Conservation (phyloP, 2,888 invertebrate genomes). For the Papilio demoleus region DNA sequence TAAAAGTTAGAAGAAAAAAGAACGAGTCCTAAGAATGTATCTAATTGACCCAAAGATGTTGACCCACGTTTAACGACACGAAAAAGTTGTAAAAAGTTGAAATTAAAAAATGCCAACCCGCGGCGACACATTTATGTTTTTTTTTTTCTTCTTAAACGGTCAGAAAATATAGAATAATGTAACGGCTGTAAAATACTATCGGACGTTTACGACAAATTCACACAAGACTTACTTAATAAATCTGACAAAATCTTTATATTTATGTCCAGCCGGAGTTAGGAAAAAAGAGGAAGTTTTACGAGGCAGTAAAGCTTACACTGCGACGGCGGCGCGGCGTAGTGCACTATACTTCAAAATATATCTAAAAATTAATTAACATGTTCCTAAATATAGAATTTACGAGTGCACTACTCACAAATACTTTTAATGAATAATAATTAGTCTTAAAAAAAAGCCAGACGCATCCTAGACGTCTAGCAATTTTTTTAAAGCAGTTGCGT, state of each 20-base stretch:
- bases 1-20: slow-evolving; percentile 65
- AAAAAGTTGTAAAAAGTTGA: slow-evolving; percentile 56
- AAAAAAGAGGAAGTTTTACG: slow-evolving; percentile 56
- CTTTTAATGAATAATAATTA: too few relatives aligned
- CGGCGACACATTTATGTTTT: slow-evolving; percentile 60
- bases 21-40: slow-evolving; percentile 61
- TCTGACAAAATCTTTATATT: slow-evolving; percentile 77
- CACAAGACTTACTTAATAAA: slow-evolving; percentile 79
- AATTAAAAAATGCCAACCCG: slow-evolving; percentile 58
- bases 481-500: too few relatives aligned
- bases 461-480: not conserved
- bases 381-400: not conserved
- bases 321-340: slow-evolving; percentile 57
- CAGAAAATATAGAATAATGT: slow-evolving; percentile 66
- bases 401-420: not conserved
- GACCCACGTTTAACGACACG: slow-evolving; percentile 66
- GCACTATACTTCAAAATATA: slow-evolving; percentile 62
- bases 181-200: slow-evolving; percentile 73
- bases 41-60: slow-evolving; percentile 67
- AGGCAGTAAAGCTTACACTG: slow-evolving; percentile 68
- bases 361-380: slow-evolving; percentile 67
- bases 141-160: slow-evolving; percentile 56
- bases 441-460: too few relatives aligned
- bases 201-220: slow-evolving; percentile 80
- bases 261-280: slow-evolving; percentile 67